Percentiles rank a stretch among this genome's conserved stretches.
Conservation (phyloP, 2,113 vertebrate genomes). For the Phaethon lepturus region DNA sequence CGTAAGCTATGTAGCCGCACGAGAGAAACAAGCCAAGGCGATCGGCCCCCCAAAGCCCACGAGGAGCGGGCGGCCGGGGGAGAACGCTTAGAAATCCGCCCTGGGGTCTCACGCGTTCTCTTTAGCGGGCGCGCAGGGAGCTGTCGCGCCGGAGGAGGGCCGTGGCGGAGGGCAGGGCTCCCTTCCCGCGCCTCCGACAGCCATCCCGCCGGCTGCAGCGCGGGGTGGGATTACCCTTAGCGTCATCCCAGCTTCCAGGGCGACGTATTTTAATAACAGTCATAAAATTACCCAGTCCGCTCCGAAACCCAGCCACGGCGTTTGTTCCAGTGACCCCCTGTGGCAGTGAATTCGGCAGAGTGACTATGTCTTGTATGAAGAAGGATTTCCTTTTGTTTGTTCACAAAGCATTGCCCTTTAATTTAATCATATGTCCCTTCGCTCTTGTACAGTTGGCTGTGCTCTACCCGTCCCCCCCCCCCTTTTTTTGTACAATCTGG, state of each 20-base stretch:
- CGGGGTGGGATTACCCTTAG: neutral
- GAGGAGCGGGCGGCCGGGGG: rapidly evolving
- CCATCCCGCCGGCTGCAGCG: neutral
- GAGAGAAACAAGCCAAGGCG: neutral
- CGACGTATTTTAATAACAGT: conserved; percentile 31
- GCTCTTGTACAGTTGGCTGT: conserved; percentile 57
- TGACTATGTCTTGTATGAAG: conserved; percentile 38
- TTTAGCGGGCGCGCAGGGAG: neutral
- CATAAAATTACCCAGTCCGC: conserved; percentile 15
- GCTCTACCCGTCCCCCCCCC: neutral
- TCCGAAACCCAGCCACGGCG: neutral
- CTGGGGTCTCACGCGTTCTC: neutral
- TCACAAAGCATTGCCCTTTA: conserved; percentile 69
- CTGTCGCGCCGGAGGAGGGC: neutral
- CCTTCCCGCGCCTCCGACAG: neutral
- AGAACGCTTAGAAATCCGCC: neutral
- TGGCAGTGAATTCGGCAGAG: conserved; percentile 33
- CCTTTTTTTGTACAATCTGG: neutral
- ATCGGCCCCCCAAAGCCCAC: neutral
- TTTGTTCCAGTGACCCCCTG: conserved; percentile 46
- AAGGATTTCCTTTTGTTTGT: conserved; percentile 73
- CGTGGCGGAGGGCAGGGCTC: neutral
- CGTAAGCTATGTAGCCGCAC: neutral
- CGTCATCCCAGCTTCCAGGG: conserved; percentile 14
- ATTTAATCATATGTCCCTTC: conserved; percentile 66